A percentile compares a stretch with the other conserved stretches of the same genome.
phyloP scores from a whole-genome alignment of 35 echinoderm and acorn worm genomes.

The Holothuria glaberrima region DNA sequence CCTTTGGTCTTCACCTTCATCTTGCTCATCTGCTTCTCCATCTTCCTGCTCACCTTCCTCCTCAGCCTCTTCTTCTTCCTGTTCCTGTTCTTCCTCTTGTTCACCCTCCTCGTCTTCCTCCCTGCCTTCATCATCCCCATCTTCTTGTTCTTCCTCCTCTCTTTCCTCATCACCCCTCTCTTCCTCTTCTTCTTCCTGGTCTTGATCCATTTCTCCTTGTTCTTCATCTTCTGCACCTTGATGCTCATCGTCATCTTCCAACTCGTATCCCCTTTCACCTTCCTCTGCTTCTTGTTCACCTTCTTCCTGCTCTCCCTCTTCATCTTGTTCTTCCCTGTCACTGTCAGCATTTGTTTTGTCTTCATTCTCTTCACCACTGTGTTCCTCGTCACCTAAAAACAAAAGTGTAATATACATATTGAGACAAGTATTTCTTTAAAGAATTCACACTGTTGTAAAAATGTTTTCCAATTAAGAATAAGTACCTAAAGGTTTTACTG shows the following conservation, averaged over 20 bases:
- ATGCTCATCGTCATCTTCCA: slow-evolving; percentile 56
- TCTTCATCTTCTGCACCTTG: slow-evolving; percentile 49
- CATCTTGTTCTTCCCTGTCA: slow-evolving; percentile 30
- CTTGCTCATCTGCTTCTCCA: slow-evolving; percentile 38
- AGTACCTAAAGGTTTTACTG: too few species aligned
- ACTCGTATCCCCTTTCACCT: slow-evolving; percentile 9
- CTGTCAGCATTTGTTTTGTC: not conserved
- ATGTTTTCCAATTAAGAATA: too few species aligned
- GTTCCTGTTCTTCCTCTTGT: slow-evolving; percentile 58
- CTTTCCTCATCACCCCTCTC: slow-evolving; percentile 35
- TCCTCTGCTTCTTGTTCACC: not conserved
- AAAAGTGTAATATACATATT: not conserved
- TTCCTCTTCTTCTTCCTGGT: slow-evolving; percentile 59
- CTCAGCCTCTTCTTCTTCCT: slow-evolving; percentile 57
- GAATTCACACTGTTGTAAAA: too few species aligned
- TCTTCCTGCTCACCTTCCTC: slow-evolving; percentile 64
- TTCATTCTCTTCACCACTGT: slow-evolving; percentile 25
- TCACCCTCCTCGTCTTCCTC: slow-evolving; percentile 49
- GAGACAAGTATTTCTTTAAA: not conserved
- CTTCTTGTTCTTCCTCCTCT: slow-evolving; percentile 64
- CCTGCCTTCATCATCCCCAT: slow-evolving; percentile 64
- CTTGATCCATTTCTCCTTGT: slow-evolving; percentile 56
- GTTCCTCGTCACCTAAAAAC: slow-evolving; percentile 31
- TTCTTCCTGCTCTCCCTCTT: slow-evolving; percentile 19
- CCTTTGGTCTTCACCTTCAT: slow-evolving; percentile 65